Evolutionary conservation across 2,797 vertebrate genomes (phyloP).

Genomic region (Tamandua tetradactyla): DNA sequence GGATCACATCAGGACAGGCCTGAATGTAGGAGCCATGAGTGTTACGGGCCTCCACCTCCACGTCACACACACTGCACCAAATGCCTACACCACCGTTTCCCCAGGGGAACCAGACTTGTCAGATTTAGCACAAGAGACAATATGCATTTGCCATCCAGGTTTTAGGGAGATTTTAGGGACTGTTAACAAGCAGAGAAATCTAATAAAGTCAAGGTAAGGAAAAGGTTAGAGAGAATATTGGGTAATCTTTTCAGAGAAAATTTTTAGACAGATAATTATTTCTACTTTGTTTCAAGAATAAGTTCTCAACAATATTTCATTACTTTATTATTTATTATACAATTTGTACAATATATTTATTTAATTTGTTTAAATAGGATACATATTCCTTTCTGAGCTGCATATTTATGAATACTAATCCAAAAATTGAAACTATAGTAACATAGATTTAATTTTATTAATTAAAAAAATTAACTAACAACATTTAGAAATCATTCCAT

Average conservation of each 20-base stretch:
- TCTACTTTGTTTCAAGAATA: constrained; percentile 33
- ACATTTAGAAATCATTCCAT: too few relatives aligned
- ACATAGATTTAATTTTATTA: constrained; percentile 47
- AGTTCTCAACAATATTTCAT: neutral
- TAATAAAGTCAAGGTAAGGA: neutral
- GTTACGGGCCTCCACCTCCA: rapidly evolving
- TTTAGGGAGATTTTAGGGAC: constrained; percentile 22
- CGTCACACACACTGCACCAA: rapidly evolving
- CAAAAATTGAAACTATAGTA: neutral
- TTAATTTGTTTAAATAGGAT: constrained; percentile 21
- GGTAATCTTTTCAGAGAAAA: constrained; percentile 22
- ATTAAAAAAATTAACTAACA: too few relatives aligned
- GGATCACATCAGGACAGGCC: neutral
- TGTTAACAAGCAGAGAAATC: neutral
- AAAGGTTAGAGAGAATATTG: neutral
- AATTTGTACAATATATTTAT: neutral
- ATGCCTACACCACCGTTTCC: neutral
- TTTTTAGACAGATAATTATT: neutral
- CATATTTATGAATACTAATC: constrained; percentile 19
- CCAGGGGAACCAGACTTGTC: neutral
- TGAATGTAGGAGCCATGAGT: rapidly evolving
- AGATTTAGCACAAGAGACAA: neutral
- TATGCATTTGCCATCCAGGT: neutral
- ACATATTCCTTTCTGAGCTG: constrained; percentile 12
- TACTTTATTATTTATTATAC: neutral